Base-by-base conservation (phyloP, 1,140 invertebrate species). In the Zaprionus taronus region DNA sequence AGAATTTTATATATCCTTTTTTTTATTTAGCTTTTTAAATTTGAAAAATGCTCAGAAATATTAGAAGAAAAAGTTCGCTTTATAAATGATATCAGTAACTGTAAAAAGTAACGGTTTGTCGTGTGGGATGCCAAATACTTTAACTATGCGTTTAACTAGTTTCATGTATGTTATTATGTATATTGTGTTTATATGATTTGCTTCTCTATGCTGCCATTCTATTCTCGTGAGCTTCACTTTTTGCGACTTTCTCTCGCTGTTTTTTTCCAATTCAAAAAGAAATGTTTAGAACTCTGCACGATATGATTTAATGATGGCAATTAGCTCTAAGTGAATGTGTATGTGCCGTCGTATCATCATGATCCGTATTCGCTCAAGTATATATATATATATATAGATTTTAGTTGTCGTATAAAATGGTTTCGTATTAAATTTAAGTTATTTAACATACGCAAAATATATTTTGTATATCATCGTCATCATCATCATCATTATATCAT, bases 371-470 rank as follows among this genome's bases (percentile, higher is more conserved):
- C n/a, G 53, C 20, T 62, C 49, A 83, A 80, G 81, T 84, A 80
- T 84, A 84, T 79, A 79, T 68, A 53, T 28, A 31, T 74, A 51
- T 79, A 66, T 56, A 44, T 55, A 22, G 57, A 38, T 76, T 76
- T 62, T 20, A 44, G 55, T 61, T 17, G 17, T 83, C 73, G 83
- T 86, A 84, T 81, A 84, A 84, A 84, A 84, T 83, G 68, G 14
- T 31, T 68, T 81, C 73, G 62, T 83, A 71, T 76, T 81, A 64
- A 66, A 66, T 70, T 65, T 76, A 60, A 68, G 70, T 80, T 67
- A 36, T 55, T 72, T 82, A 82, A 86, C 83, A 86, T 86, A 86
- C 77, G 83, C 83, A 86, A 86, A 86, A 86, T 86, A 86, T 86
- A 86, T 86, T 86, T 86, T 81, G 79, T 86, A 85, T 85, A 85